Base-by-base conservation (phyloP, 2,888 invertebrate species). In the Ichneumon xanthorius region DNA sequence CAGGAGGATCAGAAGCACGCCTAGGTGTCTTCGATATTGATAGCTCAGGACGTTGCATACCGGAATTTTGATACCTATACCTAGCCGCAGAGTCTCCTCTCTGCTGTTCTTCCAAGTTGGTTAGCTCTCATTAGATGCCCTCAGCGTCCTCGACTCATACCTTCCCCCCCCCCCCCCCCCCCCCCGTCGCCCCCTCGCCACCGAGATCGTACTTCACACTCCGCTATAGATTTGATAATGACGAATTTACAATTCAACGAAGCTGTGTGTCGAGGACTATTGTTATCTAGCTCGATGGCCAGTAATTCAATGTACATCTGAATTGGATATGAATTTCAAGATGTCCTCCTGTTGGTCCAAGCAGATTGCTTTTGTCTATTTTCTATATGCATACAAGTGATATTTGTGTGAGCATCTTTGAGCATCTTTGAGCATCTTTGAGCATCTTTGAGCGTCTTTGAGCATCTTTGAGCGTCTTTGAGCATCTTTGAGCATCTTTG, bases 221-320 rank as follows among this genome's bases (percentile, higher is more conserved):
- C 33, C 65, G 48, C 37, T 70, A 75, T 70, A 73, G 72, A 85
- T 87, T 86, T 65, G 50, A 67, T 87, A 86, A 87, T 84, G 80
- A 87, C 82, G 80, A 87, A 86, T 87, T 87, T 87, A 86, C 87
- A 87, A 86, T 87, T 87, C 87, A 87, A 86, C 84, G 85, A 85
- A 82, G 82, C 81, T 71, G 73, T 76, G 72, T 75, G 75, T 80
- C 79, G 81, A 81, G 63, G 16, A 84, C 80, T 84, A 87, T 87
- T 86, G 87, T 87, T 84, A 78, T 80, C 72, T 71, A 80, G 68
- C 77, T 84, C 84, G 75, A 78, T 80, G 84, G 77, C 70, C 77
- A 48, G 73, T 87, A 86, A 87, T 87, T 82, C 75, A 84, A 86
- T 86, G 78, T 87, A 80, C 87, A 86, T 86, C 68, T 78, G 61